Conservation (phyloP, 1,140 invertebrate genomes). For the Pseudomyrmex pallidus region DNA sequence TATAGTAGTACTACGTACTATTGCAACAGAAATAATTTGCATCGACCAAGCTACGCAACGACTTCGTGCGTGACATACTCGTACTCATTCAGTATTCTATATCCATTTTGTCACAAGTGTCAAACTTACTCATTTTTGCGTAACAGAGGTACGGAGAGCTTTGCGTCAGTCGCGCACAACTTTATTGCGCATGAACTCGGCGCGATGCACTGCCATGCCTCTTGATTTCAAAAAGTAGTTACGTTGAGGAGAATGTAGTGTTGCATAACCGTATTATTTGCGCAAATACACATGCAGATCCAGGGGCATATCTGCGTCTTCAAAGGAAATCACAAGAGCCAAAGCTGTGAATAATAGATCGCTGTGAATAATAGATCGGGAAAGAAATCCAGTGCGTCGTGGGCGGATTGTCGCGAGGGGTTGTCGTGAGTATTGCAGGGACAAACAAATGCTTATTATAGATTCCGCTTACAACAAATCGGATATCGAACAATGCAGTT, state of each 20-base stretch:
- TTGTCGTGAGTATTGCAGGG: neutral
- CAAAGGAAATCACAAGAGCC: neutral
- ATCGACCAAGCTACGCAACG: too few species aligned
- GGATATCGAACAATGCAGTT: neutral
- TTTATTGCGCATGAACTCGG: too few species aligned
- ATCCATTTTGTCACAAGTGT: too few species aligned
- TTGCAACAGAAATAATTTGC: too few species aligned
- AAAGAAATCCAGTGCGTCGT: slow-evolving; percentile 1
- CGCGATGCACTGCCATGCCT: too few species aligned
- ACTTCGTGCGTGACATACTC: too few species aligned
- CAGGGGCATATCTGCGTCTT: neutral
- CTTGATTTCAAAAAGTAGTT: neutral
- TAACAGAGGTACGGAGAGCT: too few species aligned
- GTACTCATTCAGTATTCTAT: too few species aligned
- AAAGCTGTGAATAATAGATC: slow-evolving; percentile 7
- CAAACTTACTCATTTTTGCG: too few species aligned
- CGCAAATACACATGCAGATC: neutral
- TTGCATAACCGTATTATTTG: neutral
- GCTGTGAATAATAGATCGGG: slow-evolving; percentile 11
- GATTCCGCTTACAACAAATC: neutral
- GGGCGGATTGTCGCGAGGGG: neutral
- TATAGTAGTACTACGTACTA: too few species aligned
- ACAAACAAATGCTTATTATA: slow-evolving; percentile 1
- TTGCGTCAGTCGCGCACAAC: too few species aligned
- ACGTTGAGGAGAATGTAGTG: neutral